A percentile compares a stretch with the other conserved stretches of the same genome.
These are phyloP conservation scores for Sapajus apella DNA, from an alignment of 2,113 vertebrate genomes.

Conservation along the genomic window DNA sequence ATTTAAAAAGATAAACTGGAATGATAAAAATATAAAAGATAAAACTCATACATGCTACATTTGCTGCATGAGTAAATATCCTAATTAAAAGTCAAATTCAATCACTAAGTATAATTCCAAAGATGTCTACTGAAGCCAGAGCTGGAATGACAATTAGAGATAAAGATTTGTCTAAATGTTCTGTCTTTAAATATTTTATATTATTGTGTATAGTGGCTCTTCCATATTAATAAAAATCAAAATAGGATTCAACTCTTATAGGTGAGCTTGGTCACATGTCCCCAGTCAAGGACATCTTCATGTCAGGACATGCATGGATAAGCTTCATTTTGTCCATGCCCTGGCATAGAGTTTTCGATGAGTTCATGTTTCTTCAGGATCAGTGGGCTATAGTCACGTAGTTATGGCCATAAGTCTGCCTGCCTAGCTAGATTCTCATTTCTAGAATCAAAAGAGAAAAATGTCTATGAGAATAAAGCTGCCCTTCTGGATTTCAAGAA, in stretches of 20 bases:
- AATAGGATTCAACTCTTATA: background rate
- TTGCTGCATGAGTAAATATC: background rate
- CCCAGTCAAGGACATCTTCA: background rate
- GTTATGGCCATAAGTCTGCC: background rate
- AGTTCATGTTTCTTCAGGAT: background rate
- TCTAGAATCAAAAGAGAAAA: background rate
- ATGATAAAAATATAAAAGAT: background rate
- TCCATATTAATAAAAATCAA: background rate
- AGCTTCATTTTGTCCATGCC: background rate
- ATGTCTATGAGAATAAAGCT: background rate
- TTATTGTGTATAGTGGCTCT: background rate
- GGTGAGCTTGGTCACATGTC: background rate
- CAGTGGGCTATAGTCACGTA: background rate
- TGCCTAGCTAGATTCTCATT: background rate
- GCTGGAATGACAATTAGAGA: background rate
- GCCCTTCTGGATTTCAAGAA: background rate
- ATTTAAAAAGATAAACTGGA: background rate
- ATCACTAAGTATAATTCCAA: background rate
- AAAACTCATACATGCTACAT: background rate
- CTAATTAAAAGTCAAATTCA: background rate
- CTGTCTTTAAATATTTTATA: background rate
- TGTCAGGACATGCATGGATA: background rate
- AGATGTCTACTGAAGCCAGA: background rate
- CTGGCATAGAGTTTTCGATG: background rate
- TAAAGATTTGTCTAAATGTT: background rate